These are phyloP conservation scores for Holcopasites calliopsidis DNA, from an alignment of 1,140 invertebrate genomes.

Conservation along the genomic window DNA sequence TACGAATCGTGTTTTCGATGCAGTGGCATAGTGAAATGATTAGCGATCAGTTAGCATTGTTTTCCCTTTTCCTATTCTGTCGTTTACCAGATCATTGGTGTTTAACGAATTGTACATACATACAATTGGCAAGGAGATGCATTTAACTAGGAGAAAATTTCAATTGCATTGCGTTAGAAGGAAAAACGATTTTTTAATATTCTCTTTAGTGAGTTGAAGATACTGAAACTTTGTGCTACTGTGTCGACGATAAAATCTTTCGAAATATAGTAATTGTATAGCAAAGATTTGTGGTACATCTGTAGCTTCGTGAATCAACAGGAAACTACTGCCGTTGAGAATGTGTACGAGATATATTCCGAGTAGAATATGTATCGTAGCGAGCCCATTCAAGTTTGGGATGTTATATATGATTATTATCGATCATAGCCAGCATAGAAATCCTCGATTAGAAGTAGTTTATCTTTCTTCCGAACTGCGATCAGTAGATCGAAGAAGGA, in stretches of 20 bases:
- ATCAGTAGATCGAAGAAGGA: background rate
- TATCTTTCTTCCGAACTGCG: constrained; percentile 5
- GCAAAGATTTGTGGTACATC: constrained; percentile 2
- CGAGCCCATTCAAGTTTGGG: constrained; percentile 4
- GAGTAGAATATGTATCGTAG: background rate
- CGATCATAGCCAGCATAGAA: constrained; percentile 12
- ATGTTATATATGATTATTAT: constrained; percentile 2
- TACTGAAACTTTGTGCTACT: background rate
- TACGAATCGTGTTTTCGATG: background rate
- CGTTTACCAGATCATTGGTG: background rate
- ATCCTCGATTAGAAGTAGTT: constrained; percentile 16
- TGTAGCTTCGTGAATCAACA: constrained; percentile 15
- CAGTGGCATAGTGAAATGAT: background rate
- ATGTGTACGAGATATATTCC: constrained; percentile 27
- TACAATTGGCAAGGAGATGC: background rate
- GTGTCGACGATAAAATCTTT: background rate
- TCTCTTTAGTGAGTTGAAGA: background rate
- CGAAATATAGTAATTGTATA: background rate
- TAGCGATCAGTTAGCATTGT: background rate
- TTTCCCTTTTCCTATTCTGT: background rate
- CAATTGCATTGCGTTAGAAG: background rate
- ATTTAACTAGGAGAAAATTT: background rate
- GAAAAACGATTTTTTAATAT: background rate
- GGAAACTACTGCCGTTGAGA: constrained; percentile 35
- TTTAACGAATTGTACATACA: background rate